These are phyloP conservation scores for Oegoconia quadripuncta DNA, from an alignment of 2,888 invertebrate species.

Conservation along the genomic window DNA sequence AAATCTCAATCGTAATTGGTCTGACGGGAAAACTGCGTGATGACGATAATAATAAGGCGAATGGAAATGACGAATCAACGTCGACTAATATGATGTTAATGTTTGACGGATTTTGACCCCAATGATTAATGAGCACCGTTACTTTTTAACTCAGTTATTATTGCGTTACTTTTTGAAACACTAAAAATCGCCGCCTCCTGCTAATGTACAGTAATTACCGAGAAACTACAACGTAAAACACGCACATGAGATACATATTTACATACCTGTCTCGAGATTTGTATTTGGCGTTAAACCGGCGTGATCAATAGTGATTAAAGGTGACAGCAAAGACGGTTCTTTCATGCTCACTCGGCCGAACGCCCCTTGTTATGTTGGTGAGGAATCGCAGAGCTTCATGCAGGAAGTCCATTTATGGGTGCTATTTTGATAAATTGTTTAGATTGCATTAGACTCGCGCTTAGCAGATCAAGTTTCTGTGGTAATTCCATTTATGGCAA, in stretches of 20 bases:
- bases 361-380: slow-evolving; percentile 27
- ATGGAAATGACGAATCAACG: slow-evolving; percentile 64
- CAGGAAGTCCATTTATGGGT: slow-evolving; percentile 72
- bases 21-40: slow-evolving; percentile 1
- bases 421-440: slow-evolving; percentile 70
- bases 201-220: slow-evolving; percentile 43
- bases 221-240: slow-evolving; percentile 22
- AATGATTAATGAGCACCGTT: slow-evolving; percentile 75
- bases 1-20: slow-evolving; percentile 7
- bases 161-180: slow-evolving; percentile 66
- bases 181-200: slow-evolving; percentile 34
- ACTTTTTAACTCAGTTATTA: slow-evolving; percentile 62
- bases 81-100: slow-evolving; percentile 52
- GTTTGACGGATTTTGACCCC: slow-evolving; percentile 67
- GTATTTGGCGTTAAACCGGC: slow-evolving; percentile 17
- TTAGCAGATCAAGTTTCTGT: slow-evolving; percentile 66
- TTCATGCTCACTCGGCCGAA: slow-evolving; percentile 18
- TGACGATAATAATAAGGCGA: slow-evolving; percentile 28
- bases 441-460: slow-evolving; percentile 60
- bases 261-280: slow-evolving; percentile 3
- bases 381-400: slow-evolving; percentile 43
- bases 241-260: background rate
- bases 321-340: slow-evolving; percentile 19
- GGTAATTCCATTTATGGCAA: slow-evolving; percentile 62
- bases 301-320: slow-evolving; percentile 9